Base-by-base conservation (phyloP, 2,113 vertebrate species). In the Atractosteus spatula region DNA sequence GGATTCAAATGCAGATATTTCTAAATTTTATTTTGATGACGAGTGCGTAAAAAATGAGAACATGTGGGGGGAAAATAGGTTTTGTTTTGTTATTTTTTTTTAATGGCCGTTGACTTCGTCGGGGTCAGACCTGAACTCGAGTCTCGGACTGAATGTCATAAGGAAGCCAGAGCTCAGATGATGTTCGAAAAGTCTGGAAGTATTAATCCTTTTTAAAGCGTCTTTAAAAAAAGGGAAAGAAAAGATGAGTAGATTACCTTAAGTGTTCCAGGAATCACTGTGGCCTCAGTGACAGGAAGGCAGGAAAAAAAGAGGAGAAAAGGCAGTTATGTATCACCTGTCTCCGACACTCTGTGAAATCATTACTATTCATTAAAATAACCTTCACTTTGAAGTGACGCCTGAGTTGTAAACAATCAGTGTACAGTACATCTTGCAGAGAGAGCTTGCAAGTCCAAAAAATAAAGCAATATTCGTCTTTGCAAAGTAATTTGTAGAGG, bases 401-500 rank as follows among this genome's bases (percentile, higher is more conserved):
- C 84, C 88, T 82, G 87, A 85, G 90, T 92, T 94, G 92, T 95
- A 96, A 97, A 95, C 92, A 96, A 93, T 94, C 93, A 90, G 67
- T 71, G 94, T 93, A 92, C 87, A 92, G 91, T 92, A 85, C 65
- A 82, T 83, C 84, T 79, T 78, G 83, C 77, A 69, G 85, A 68
- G 85, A 85, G 91, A 89, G 88, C 86, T 87, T 56, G 64, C 71
- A 57, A 79, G 85, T 83, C 85, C 74, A 63, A 89, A 91, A 93
- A 92, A 89, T 92, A 91, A 88, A 89, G 88, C 84, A 91, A 90
- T 79, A 83, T 83, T 95, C 94, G 93, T 93, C 95, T 97, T 94
- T 96, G 94, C 95, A 93, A 95, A 98, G 93, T 98, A 96, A 98
- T 98, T 99, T 98, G 96, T 97, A 78, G 94, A 96, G 92, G 92